These are phyloP conservation scores for Xylota sylvarum DNA, from an alignment of 2,888 invertebrate species.

Conservation along the genomic window DNA sequence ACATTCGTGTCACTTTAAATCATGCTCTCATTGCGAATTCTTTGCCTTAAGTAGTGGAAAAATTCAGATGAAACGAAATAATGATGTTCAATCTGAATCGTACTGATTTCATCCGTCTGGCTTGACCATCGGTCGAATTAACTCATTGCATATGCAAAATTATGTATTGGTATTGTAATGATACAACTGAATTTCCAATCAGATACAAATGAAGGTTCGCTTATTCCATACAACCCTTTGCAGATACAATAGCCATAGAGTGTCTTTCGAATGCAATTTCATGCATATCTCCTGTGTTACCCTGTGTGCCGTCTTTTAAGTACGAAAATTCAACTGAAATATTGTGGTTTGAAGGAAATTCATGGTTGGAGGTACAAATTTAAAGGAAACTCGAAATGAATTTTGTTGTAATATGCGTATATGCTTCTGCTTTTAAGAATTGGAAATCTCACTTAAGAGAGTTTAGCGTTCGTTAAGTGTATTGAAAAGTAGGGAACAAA, in stretches of 20 bases:
- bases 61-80: slow-evolving; percentile 6
- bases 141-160: slow-evolving; percentile 61
- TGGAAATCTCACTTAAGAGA: too few relatives aligned
- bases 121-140: slow-evolving; percentile 32
- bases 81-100: not conserved
- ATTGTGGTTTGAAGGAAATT: not conserved
- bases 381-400: too few relatives aligned
- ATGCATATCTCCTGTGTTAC: not conserved
- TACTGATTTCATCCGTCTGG: not conserved
- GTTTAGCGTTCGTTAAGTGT: too few relatives aligned
- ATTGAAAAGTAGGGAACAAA: too few relatives aligned
- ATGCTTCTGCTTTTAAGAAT: too few relatives aligned
- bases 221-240: slow-evolving; percentile 4
- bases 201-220: slow-evolving; percentile 12
- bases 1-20: not conserved
- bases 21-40: not conserved
- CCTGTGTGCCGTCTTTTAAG: not conserved
- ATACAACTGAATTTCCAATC: slow-evolving; percentile 50
- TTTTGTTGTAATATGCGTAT: too few relatives aligned
- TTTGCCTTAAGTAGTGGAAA: not conserved
- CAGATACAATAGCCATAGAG: not conserved
- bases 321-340: not conserved
- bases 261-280: slow-evolving; percentile 21
- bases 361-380: not conserved
- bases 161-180: slow-evolving; percentile 57